Evolutionary conservation across 2,797 vertebrate genomes (phyloP).

Genomic region (Anabacerthia variegaticeps): DNA sequence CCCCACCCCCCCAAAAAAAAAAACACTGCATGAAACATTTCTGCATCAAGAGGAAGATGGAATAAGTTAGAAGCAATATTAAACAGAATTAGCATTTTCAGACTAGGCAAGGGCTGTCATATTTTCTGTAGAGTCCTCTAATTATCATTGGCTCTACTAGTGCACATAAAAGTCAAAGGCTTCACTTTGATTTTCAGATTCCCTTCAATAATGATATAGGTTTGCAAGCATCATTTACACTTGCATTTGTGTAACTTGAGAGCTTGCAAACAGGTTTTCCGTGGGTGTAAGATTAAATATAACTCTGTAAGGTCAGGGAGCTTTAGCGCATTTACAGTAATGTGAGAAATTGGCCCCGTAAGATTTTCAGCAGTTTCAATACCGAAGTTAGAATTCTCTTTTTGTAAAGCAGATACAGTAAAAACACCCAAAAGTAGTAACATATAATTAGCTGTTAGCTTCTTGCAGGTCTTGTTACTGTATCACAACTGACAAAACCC

Average conservation of each 20-base stretch:
- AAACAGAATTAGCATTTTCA: not conserved
- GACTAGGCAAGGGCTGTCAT: not conserved
- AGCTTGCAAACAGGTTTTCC: slow-evolving; percentile 41
- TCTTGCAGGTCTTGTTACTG: not conserved
- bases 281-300: slow-evolving; percentile 52
- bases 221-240: slow-evolving; percentile 22
- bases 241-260: not conserved
- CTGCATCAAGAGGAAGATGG: not conserved
- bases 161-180: not conserved
- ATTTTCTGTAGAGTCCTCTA: not conserved
- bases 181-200: not conserved
- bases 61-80: not conserved
- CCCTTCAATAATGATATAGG: not conserved
- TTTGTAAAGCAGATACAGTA: not conserved
- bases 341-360: not conserved
- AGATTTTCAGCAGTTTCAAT: not conserved
- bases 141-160: not conserved
- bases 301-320: slow-evolving; percentile 17
- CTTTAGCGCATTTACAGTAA: not conserved
- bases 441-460: not conserved
- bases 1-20: not conserved
- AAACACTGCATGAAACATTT: not conserved
- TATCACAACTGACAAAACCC: not conserved
- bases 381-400: not conserved
- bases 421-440: not conserved